Evolutionary conservation across 2,888 invertebrate species (phyloP).

Genomic region (Scaptomyza reducta): DNA sequence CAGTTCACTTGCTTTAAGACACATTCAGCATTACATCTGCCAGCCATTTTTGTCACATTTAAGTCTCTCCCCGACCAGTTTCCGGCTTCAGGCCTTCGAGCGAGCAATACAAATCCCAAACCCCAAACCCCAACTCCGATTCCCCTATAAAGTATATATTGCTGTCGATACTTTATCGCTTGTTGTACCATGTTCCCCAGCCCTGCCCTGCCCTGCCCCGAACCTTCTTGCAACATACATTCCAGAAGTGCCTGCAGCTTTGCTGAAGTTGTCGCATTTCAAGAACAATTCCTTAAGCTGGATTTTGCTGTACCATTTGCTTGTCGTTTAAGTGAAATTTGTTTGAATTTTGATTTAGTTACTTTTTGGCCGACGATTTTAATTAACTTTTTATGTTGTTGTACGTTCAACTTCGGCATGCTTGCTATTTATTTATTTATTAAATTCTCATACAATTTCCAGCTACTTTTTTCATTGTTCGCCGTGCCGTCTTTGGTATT

Average conservation of each 20-base stretch:
- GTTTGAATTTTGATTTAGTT: constrained; percentile 49
- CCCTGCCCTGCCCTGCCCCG: too few relatives aligned
- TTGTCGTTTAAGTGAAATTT: constrained; percentile 26
- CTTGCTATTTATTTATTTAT: constrained; percentile 62
- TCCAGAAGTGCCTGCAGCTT: constrained; percentile 14
- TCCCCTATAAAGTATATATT: background rate
- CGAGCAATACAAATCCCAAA: background rate
- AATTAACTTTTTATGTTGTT: constrained; percentile 46
- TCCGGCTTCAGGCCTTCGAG: background rate
- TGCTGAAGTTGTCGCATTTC: constrained; percentile 33
- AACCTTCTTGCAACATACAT: constrained; percentile 3
- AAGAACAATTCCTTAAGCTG: constrained; percentile 1
- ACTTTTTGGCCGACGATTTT: constrained; percentile 33
- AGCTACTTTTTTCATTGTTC: constrained; percentile 11
- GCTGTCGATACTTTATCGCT: constrained; percentile 16
- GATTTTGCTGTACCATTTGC: background rate
- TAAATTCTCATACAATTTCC: constrained; percentile 50
- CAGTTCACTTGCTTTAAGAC: constrained; percentile 19
- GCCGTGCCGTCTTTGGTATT: constrained; percentile 39
- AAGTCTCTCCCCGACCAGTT: constrained; percentile 1
- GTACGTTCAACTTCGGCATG: constrained; percentile 33
- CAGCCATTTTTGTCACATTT: constrained; percentile 28
- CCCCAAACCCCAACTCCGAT: background rate
- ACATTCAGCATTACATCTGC: constrained; percentile 13
- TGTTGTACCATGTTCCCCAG: background rate